phyloP scores from a whole-genome alignment of 2,888 invertebrate genomes.

The Allophyes oxyacanthae region DNA sequence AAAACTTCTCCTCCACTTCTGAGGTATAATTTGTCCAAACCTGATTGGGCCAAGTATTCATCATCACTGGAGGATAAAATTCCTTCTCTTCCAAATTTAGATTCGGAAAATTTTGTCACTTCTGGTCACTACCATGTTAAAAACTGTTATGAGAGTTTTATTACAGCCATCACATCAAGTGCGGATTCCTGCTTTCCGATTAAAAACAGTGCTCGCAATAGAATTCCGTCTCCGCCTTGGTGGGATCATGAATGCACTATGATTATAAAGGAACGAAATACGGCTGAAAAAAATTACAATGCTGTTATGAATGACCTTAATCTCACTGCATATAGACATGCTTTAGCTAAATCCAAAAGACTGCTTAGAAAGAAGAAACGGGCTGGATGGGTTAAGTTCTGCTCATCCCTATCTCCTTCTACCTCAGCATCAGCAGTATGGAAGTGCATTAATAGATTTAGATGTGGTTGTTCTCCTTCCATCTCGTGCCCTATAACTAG shows the following conservation, averaged over 20 bases:
- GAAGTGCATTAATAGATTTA: not conserved
- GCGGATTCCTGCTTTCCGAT: not conserved
- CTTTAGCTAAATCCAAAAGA: not conserved
- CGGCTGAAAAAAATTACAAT: not conserved
- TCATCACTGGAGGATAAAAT: conserved; percentile 3
- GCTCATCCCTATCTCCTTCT: not conserved
- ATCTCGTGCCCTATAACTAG: not conserved
- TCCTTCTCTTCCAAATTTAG: not conserved
- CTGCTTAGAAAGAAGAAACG: not conserved
- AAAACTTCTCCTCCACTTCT: not conserved
- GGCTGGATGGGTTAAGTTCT: not conserved
- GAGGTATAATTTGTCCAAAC: not conserved
- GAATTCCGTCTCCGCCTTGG: not conserved
- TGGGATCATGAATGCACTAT: not conserved
- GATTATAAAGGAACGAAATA: not conserved
- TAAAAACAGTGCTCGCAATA: not conserved
- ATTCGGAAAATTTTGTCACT: not conserved
- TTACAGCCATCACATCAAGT: not conserved
- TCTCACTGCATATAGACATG: not conserved
- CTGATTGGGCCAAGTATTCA: not conserved
- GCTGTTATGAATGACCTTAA: not conserved
- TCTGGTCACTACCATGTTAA: not conserved
- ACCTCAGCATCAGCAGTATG: not conserved
- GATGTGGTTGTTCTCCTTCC: not conserved
- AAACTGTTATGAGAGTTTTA: not conserved